phyloP scores from a whole-genome alignment of 2,888 invertebrate species.

The Eupithecia exiguata region DNA sequence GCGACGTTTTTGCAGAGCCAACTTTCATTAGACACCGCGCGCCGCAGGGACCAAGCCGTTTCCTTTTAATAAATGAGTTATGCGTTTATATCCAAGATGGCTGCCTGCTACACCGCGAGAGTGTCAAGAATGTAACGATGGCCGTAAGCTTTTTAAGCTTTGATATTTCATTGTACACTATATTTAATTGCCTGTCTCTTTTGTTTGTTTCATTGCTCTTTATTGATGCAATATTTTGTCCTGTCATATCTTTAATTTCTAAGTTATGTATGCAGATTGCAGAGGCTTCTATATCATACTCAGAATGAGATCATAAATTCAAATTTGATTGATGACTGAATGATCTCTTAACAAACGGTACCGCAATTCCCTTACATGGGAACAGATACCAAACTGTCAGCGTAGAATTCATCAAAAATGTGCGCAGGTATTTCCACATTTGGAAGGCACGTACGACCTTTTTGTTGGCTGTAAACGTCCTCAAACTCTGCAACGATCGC shows the following conservation, averaged over 20 bases:
- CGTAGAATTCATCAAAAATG: slow-evolving; percentile 65
- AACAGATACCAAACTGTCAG: slow-evolving; percentile 60
- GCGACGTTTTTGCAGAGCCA: slow-evolving; percentile 80
- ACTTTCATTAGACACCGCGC: slow-evolving; percentile 80
- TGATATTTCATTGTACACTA: slow-evolving; percentile 24
- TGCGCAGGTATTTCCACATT: slow-evolving; percentile 65
- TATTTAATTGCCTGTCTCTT: slow-evolving; percentile 37
- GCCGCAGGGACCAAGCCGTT: slow-evolving; percentile 73
- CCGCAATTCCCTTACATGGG: slow-evolving; percentile 37
- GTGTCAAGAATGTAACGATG: slow-evolving; percentile 72
- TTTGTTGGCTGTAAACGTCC: slow-evolving; percentile 70
- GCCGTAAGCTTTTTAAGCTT: slow-evolving; percentile 51
- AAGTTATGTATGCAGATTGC: background rate
- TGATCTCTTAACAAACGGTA: slow-evolving; percentile 22
- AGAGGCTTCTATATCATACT: background rate
- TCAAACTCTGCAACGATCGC: slow-evolving; percentile 58
- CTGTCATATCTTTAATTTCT: background rate
- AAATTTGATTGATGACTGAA: slow-evolving; percentile 26
- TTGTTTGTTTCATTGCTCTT: slow-evolving; percentile 44
- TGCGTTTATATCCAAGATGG: slow-evolving; percentile 79
- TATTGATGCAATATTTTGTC: background rate
- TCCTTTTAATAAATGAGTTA: slow-evolving; percentile 82
- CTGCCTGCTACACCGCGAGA: slow-evolving; percentile 64
- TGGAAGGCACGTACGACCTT: slow-evolving; percentile 64
- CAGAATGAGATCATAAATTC: slow-evolving; percentile 14